phyloP scores from a whole-genome alignment of 2,113 vertebrate genomes.

The Colaptes auratus region DNA sequence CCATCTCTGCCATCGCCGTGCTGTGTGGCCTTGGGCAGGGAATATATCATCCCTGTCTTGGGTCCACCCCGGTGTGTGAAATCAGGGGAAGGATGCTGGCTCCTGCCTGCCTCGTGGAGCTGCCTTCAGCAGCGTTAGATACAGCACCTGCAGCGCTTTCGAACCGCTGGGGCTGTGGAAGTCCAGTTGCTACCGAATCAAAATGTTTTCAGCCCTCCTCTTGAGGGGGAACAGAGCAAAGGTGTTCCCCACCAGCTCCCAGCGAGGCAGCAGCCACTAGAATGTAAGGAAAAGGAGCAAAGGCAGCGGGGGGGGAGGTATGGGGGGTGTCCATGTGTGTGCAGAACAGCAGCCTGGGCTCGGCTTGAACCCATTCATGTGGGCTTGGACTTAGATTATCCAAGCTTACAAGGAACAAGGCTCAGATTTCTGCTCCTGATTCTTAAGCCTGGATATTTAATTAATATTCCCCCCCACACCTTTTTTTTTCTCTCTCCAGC shows the following conservation, averaged over 20 bases:
- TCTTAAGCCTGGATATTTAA: neutral
- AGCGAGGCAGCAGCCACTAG: neutral
- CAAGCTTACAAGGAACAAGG: conserved; percentile 30
- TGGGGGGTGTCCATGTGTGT: neutral
- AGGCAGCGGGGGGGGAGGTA: neutral
- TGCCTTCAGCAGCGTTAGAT: conserved; percentile 14
- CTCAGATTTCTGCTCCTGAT: conserved; percentile 23
- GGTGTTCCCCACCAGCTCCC: neutral
- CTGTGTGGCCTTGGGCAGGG: conserved; percentile 42
- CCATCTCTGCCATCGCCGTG: conserved; percentile 1
- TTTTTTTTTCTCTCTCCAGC: neutral
- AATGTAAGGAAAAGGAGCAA: neutral
- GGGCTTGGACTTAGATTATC: conserved; percentile 58
- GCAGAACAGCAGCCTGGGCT: neutral
- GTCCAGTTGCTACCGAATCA: neutral
- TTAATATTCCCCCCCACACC: neutral
- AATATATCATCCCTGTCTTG: neutral
- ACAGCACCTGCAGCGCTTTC: neutral
- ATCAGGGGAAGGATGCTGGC: neutral
- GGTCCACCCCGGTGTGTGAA: neutral
- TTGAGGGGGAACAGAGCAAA: neutral
- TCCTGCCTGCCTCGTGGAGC: conserved; percentile 12
- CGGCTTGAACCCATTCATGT: conserved; percentile 21
- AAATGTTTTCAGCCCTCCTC: neutral
- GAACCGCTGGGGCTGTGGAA: neutral